Percentiles rank a stretch among this genome's conserved stretches.
Conservation (phyloP, 2,888 invertebrate species). For the Tupiocoris notatus region DNA sequence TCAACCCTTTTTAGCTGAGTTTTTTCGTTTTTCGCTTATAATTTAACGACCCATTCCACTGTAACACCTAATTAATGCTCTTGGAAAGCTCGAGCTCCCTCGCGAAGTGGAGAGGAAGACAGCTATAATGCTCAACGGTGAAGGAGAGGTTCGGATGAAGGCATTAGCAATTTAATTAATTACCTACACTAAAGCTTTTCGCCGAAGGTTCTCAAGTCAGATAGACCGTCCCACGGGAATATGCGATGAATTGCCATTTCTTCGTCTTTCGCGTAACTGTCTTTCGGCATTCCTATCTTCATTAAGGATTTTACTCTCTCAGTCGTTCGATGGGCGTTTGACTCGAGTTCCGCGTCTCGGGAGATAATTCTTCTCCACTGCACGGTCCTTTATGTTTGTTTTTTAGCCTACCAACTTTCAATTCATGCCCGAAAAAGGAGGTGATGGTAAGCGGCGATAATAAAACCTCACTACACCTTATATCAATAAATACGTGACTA, state of each 20-base stretch:
- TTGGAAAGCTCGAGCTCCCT: conserved; percentile 22
- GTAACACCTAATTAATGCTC: conserved; percentile 35
- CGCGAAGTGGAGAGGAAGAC: not conserved
- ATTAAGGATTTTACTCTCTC: not conserved
- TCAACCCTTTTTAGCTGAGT: not conserved
- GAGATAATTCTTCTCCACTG: too few species aligned
- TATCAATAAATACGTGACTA: too few species aligned
- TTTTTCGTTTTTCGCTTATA: conserved; percentile 9
- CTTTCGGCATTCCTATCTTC: not conserved
- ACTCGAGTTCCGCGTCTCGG: not conserved
- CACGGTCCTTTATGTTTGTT: too few species aligned
- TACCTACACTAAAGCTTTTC: conserved; percentile 1
- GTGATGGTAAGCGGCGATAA: too few species aligned
- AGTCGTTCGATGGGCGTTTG: not conserved
- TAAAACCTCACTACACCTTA: too few species aligned
- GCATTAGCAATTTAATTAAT: conserved; percentile 34
- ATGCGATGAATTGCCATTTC: not conserved
- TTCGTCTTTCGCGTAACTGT: not conserved
- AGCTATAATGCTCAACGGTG: not conserved
- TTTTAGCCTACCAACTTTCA: too few species aligned
- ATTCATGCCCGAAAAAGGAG: too few species aligned
- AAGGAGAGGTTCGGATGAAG: not conserved
- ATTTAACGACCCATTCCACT: conserved; percentile 16
- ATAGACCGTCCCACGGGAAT: not conserved
- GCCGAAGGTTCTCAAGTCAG: not conserved